Evolutionary conservation across 1,140 invertebrate genomes (phyloP), one percentile per base, ranked within the genome.

Genomic region (Zophobas atratus): DNA sequence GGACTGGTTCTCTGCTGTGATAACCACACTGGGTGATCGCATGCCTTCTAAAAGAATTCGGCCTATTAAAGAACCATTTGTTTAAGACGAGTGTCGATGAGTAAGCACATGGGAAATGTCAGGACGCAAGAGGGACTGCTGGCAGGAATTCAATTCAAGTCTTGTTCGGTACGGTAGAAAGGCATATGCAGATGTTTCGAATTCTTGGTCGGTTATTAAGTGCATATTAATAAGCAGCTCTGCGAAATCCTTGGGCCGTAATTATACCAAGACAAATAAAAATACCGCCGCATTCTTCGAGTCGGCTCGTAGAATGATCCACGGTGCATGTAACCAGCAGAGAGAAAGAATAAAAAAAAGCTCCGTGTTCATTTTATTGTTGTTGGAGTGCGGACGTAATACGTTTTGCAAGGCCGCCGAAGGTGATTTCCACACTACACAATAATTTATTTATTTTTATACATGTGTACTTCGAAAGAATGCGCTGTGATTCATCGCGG

Each of bases 381-480:
- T 67, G 60, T 48, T 43, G n/a, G 39, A 67, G 60, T 73, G 38
- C 55, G 74, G 56, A 60, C 53, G 41, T 75, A 75, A 63, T 75
- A 70, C 55, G 76, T 71, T 72, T 76, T 70, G 76, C 77, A 81
- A 81, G 80, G 80, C 70, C 80, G 80, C 75, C 57, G 77, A 80
- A 80, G 79, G 79, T 78, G 75, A 80, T 78, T 78, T 73, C 46
- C 56, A 51, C 55, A 41, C 53, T 41, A 67, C 49, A 60, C 56
- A 76, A 76, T 73, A 76, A 79, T 78, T 78, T 77, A 70, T 76
- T 80, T 80, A 78, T 80, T 78, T 80, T 70, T 80, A 80, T 76
- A 76, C 53, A 46, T 55, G 41, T 71, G 53, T 77, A 77, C 63
- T 63, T 71, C 49, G 55, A 63, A 76, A 76, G 75, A 76, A 71